These are phyloP conservation scores for Craniophora ligustri DNA, from an alignment of 2,888 invertebrate species.

Conservation along the genomic window DNA sequence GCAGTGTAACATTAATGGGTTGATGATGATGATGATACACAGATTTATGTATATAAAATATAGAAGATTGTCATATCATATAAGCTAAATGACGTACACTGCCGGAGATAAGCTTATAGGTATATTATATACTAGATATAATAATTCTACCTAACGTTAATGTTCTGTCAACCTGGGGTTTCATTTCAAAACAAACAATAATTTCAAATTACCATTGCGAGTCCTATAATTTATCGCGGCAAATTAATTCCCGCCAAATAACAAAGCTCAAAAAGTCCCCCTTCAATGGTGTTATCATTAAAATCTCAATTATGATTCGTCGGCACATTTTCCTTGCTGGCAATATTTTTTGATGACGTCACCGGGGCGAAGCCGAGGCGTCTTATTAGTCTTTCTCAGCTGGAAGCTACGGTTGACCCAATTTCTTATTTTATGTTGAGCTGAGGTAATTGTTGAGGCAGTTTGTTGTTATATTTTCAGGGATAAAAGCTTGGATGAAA, in stretches of 20 bases:
- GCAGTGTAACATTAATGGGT: no score
- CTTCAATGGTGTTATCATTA: constrained; percentile 30
- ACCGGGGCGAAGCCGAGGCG: constrained; percentile 17
- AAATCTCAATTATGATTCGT: constrained; percentile 46
- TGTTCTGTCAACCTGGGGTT: no score
- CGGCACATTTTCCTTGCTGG: constrained; percentile 26
- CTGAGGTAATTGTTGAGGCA: constrained; percentile 16
- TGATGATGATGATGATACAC: no score
- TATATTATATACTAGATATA: no score
- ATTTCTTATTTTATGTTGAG: constrained; percentile 33
- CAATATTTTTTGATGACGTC: constrained; percentile 39
- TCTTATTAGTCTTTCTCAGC: constrained; percentile 38
- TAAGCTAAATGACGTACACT: no score
- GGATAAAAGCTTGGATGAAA: background rate
- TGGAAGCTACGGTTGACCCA: constrained; percentile 37
- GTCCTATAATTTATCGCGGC: background rate
- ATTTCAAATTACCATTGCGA: background rate
- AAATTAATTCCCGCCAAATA: constrained; percentile 4
- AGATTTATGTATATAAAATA: no score
- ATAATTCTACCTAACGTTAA: no score
- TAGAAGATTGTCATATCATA: no score
- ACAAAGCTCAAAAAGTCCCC: constrained; percentile 1
- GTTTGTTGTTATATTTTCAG: constrained; percentile 6
- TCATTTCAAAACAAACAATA: background rate
- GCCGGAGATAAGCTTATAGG: no score